These are phyloP conservation scores for Cinclus mexicanus DNA, from an alignment of 2,113 vertebrate genomes.

Conservation along the genomic window DNA sequence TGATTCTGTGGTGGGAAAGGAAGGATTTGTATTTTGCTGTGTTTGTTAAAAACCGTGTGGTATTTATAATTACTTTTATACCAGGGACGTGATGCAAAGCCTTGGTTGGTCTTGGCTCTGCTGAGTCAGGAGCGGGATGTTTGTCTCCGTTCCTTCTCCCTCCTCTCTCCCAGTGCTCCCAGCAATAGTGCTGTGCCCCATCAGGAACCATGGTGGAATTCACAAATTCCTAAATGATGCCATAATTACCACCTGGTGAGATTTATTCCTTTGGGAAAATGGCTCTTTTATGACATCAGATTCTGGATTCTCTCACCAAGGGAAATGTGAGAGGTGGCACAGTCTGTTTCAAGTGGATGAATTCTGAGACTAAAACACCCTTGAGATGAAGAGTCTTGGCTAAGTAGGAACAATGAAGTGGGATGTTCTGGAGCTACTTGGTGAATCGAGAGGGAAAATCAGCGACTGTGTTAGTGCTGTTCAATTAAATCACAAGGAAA, in stretches of 20 bases:
- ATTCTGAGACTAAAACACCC: background rate
- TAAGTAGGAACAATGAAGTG: background rate
- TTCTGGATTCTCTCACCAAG: background rate
- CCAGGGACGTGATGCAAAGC: background rate
- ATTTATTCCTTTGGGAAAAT: background rate
- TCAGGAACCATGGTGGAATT: background rate
- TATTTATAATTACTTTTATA: background rate
- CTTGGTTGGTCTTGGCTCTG: too few species aligned
- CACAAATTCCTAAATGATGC: background rate
- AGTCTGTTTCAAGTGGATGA: background rate
- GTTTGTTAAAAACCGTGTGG: background rate
- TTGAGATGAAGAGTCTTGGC: background rate
- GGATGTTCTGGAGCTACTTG: background rate
- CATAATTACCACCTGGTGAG: fast-evolving
- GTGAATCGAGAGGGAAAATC: background rate
- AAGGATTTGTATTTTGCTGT: background rate
- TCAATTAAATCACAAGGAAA: background rate
- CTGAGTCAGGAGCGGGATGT: background rate
- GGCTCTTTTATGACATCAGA: background rate
- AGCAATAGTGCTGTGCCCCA: fast-evolving
- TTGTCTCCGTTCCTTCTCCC: background rate
- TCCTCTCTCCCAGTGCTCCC: background rate
- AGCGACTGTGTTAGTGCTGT: background rate
- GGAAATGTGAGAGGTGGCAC: background rate
- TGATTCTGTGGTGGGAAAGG: background rate